Evolutionary conservation across 2,888 invertebrate species (phyloP).

Genomic region (Caenorhabditis sinica): DNA sequence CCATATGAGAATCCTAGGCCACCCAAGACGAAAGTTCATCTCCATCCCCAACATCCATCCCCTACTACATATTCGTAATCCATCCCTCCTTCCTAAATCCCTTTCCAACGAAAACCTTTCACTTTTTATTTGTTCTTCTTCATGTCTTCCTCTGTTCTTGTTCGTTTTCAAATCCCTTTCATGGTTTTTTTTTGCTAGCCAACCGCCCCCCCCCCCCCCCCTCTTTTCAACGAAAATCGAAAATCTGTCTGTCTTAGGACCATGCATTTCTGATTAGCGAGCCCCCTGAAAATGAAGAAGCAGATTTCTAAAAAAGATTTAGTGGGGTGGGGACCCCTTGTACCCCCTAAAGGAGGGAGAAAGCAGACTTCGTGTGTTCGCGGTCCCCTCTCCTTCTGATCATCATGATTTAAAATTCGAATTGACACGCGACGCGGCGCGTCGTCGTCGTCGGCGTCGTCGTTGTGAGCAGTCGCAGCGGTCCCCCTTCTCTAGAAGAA

Average conservation of each 20-base stretch:
- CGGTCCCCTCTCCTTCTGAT: constrained; percentile 43
- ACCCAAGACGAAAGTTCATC: too few species aligned
- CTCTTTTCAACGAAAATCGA: too few species aligned
- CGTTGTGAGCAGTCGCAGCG: constrained; percentile 2
- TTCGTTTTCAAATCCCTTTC: not conserved
- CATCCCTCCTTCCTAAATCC: not conserved
- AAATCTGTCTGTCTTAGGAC: too few species aligned
- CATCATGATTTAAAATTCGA: constrained; percentile 65
- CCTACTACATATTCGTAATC: too few species aligned
- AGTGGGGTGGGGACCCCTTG: too few species aligned
- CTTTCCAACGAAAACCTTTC: not conserved
- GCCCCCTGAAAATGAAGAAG: too few species aligned
- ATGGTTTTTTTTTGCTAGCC: not conserved
- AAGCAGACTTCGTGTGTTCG: constrained; percentile 9
- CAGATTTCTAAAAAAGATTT: too few species aligned
- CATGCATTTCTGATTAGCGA: not conserved
- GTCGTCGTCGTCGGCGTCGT: too few species aligned
- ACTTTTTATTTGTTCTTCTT: not conserved
- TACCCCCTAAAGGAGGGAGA: too few species aligned
- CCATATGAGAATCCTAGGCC: too few species aligned
- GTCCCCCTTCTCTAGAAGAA: not conserved
- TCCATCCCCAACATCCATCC: not conserved
- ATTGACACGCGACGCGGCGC: constrained; percentile 60
- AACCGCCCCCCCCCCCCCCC: too few species aligned
- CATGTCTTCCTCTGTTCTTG: not conserved